These are phyloP conservation scores for Salvelinus fontinalis DNA, from an alignment of 2,113 vertebrate genomes.

Conservation along the genomic window DNA sequence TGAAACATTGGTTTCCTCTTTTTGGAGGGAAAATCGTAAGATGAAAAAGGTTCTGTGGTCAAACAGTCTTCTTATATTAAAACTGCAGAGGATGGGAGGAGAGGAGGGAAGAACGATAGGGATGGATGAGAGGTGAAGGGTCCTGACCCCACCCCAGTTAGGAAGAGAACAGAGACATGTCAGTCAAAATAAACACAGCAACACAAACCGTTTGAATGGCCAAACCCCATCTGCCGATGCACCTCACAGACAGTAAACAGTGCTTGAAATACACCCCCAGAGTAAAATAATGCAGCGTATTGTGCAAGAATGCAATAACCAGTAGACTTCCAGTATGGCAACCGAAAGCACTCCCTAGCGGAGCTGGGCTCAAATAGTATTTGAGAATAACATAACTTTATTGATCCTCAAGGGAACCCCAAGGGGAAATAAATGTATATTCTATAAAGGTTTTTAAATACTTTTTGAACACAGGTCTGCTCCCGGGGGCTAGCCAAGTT, in stretches of 20 bases:
- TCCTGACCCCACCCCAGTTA: constrained; percentile 54
- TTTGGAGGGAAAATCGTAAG: no score
- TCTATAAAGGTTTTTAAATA: no score
- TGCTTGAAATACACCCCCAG: not conserved
- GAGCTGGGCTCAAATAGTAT: no score
- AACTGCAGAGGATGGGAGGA: constrained; percentile 64
- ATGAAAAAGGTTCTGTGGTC: constrained; percentile 62
- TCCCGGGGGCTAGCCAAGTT: no score
- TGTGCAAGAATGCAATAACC: not conserved
- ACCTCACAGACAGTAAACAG: not conserved
- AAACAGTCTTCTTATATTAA: constrained; percentile 85
- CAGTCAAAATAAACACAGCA: constrained; percentile 70
- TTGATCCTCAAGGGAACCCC: no score
- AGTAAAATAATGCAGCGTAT: not conserved
- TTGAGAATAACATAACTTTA: no score
- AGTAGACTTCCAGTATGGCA: constrained; percentile 11
- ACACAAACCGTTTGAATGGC: constrained; percentile 37
- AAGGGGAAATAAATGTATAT: no score
- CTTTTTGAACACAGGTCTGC: no score
- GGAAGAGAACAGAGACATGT: constrained; percentile 49
- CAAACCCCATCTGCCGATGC: constrained; percentile 16
- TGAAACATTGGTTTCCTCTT: no score
- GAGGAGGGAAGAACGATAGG: constrained; percentile 59
- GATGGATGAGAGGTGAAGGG: constrained; percentile 51
- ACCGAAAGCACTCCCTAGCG: constrained; percentile 18